Evolutionary conservation across 2,113 vertebrate species (phyloP).

Genomic region (Phaethon lepturus): DNA sequence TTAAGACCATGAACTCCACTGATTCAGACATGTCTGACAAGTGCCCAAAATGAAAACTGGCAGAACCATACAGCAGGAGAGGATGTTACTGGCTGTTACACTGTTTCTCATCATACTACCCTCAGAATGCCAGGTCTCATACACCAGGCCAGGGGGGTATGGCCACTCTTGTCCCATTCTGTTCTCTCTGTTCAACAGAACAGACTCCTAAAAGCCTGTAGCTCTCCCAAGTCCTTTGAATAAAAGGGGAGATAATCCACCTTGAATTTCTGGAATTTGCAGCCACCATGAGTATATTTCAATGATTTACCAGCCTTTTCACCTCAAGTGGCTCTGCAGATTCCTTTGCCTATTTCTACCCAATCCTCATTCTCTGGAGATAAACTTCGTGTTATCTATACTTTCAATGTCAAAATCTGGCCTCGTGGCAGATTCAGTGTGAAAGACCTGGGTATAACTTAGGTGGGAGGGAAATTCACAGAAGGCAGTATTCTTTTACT

Average conservation of each 20-base stretch:
- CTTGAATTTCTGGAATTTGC: background rate
- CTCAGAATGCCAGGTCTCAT: background rate
- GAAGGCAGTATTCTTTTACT: background rate
- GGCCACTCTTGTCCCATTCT: background rate
- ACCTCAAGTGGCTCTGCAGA: background rate
- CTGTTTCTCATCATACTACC: background rate
- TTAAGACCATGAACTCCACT: background rate
- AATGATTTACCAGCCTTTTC: background rate
- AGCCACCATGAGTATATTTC: background rate
- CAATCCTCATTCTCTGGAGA: background rate
- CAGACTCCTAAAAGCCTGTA: background rate
- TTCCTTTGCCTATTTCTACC: background rate
- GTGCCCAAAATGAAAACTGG: background rate
- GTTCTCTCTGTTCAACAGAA: background rate
- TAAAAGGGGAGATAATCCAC: background rate
- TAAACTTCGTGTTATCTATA: background rate
- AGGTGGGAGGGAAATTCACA: background rate
- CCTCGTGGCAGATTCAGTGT: background rate
- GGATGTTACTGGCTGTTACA: background rate
- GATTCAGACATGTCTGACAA: background rate
- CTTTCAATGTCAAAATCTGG: background rate
- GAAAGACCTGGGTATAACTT: background rate
- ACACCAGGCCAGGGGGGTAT: accelerated
- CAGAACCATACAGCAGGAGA: background rate
- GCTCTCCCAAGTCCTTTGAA: background rate